A percentile compares a stretch with the other conserved stretches of the same genome.
Conservation (phyloP, 35 echinoderm and acorn worm genomes). For the Patiria miniata region DNA sequence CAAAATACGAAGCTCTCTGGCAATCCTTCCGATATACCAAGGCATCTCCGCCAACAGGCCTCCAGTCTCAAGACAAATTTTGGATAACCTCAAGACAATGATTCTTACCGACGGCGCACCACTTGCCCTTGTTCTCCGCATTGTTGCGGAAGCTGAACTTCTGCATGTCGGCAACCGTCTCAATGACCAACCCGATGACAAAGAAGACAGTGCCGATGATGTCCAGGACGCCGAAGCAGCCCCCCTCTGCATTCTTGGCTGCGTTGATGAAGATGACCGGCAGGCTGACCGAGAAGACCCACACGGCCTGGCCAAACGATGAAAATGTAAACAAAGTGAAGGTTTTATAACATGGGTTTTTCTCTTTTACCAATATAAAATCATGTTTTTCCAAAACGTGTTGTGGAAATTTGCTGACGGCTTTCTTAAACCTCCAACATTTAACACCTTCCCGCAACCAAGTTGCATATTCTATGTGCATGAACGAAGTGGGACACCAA, state of each 20-base stretch:
- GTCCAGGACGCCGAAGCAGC: slow-evolving; percentile 53
- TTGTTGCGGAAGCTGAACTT: slow-evolving; percentile 91
- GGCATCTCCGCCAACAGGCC: background rate
- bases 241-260: slow-evolving; percentile 1
- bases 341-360: background rate
- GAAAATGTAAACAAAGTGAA: too few relatives aligned
- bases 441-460: too few relatives aligned
- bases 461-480: too few relatives aligned
- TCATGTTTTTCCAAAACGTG: too few relatives aligned
- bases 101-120: slow-evolving; percentile 66
- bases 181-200: slow-evolving; percentile 66
- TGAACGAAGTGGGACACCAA: too few relatives aligned
- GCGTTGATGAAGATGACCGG: slow-evolving; percentile 87
- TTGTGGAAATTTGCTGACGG: too few relatives aligned
- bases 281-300: slow-evolving; percentile 88
- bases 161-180: slow-evolving; percentile 80
- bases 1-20: too few relatives aligned
- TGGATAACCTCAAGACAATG: too few relatives aligned
- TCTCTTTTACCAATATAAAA: too few relatives aligned
- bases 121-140: slow-evolving; percentile 84
- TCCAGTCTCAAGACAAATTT: background rate
- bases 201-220: slow-evolving; percentile 73
- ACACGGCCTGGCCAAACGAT: slow-evolving; percentile 59
- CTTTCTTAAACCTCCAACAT: too few relatives aligned
- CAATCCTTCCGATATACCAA: too few relatives aligned